A percentile compares a stretch with the other conserved stretches of the same genome.
These are phyloP conservation scores for Oithona nana DNA, from an alignment of 2,888 invertebrate species.

Conservation along the genomic window DNA sequence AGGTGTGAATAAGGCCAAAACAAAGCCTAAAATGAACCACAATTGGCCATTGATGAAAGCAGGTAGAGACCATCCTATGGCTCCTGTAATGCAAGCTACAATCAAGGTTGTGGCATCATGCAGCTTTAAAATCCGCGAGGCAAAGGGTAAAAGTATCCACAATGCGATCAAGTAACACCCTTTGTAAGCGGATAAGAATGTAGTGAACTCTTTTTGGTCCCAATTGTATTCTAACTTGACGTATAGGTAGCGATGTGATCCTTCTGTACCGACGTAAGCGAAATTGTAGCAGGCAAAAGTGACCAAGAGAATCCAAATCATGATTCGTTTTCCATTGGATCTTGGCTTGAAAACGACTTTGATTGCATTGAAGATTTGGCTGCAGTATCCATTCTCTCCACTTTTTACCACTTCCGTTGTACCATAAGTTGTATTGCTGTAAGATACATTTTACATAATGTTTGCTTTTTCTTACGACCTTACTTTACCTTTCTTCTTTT, in stretches of 20 bases:
- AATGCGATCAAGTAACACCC: not conserved
- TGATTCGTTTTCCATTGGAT: not conserved
- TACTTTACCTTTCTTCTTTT: too few species aligned
- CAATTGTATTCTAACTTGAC: not conserved
- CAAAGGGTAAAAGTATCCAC: not conserved
- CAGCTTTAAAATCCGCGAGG: not conserved
- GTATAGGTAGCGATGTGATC: constrained; percentile 1
- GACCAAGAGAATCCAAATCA: constrained; percentile 1
- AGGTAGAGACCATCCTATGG: not conserved
- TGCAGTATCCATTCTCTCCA: not conserved
- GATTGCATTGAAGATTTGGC: not conserved
- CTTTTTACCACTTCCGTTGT: not conserved
- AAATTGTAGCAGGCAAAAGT: constrained; percentile 13
- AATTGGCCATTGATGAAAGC: not conserved
- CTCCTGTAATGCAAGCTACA: not conserved
- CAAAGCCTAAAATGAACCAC: not conserved
- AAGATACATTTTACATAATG: too few species aligned
- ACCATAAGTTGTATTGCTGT: not conserved
- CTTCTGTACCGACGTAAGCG: constrained; percentile 12
- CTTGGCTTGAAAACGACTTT: not conserved
- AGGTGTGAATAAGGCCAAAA: not conserved
- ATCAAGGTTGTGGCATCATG: not conserved
- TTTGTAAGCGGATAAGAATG: not conserved
- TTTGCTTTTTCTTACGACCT: too few species aligned
- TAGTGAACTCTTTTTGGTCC: not conserved